A percentile compares a stretch with the other conserved stretches of the same genome.
phyloP scores from a whole-genome alignment of 2,797 vertebrate species.

The Hemitrygon akajei region DNA sequence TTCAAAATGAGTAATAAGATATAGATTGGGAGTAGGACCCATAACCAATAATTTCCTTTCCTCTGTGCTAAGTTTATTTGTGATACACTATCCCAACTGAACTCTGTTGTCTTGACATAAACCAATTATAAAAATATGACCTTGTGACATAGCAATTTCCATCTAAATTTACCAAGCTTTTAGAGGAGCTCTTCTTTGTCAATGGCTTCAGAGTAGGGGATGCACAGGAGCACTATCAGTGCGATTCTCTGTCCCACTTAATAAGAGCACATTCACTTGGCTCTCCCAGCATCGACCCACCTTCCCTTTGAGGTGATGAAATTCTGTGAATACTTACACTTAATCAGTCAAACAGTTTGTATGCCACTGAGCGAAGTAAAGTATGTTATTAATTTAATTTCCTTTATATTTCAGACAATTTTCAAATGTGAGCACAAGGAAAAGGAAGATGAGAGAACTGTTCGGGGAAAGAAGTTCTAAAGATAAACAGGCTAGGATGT shows the following conservation, averaged over 20 bases:
- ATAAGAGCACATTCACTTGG: not conserved
- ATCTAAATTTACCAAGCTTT: not conserved
- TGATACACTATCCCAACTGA: not conserved
- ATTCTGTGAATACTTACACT: not conserved
- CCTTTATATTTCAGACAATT: not conserved
- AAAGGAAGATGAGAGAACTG: conserved; percentile 11
- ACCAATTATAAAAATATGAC: not conserved
- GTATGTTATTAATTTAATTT: not conserved
- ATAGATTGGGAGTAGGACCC: not conserved
- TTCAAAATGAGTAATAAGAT: not conserved
- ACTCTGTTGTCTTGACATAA: not conserved
- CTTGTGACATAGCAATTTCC: not conserved
- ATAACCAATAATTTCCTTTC: not conserved
- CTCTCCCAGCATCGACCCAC: not conserved
- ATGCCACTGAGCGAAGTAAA: not conserved
- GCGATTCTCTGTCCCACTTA: not conserved
- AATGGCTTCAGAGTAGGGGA: not conserved
- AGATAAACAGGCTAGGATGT: not conserved
- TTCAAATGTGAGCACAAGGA: not conserved
- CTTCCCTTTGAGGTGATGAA: not conserved
- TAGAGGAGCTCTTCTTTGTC: not conserved
- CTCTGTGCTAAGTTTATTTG: not conserved
- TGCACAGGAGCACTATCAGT: not conserved
- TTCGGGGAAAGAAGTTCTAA: not conserved
- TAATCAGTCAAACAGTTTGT: not conserved